Evolutionary conservation across 1,140 invertebrate species (phyloP), one percentile per base, ranked within the genome.

Genomic region (Lepidurus apus): DNA sequence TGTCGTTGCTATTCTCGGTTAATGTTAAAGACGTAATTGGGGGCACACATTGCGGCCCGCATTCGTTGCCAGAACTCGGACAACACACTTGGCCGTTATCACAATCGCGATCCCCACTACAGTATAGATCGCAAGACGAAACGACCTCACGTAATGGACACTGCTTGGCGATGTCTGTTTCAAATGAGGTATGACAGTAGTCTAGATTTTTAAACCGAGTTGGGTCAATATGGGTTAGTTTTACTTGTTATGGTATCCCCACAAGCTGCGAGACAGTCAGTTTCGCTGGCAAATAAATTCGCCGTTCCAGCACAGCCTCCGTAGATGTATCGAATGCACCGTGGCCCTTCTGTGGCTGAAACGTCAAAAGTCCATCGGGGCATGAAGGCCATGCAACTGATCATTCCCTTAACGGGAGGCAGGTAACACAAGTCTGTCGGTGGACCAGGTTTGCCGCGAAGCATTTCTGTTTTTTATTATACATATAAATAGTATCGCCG

Each of bases 301-400:
- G 80, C 81, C 78, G 85, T 86, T 17, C 83, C 84, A 1, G 82
- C 81, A 79, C 85, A 86, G 4, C 85, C 85, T 44, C 84, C 82
- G 79, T 85, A 86, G 21, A 80, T 77, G 74, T 81, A 82, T 42
- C 77, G 43, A 42, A 80, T 43, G 76, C 82, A 82, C 76, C 81
- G 9, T 10, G 43, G 53, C 17, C 78, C 78, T 43, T 45, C 9
- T 24, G 34, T 21, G 7, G 74, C 24, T 24, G 42, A 42, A 43
- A 21, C 17, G 74, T 80, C 75, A 47, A 76, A 80, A 34, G 80
- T 79, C 73, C 74, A 80, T 21, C 44, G 74, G 7, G 77, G 74
- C 9, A 80, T 79, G 53, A 75, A 73, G 76, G 80, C 80, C 42
- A 75, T 42, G 74, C 80, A 80, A 42, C 65, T n/a, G 13, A 74